Evolutionary conservation across 2,113 vertebrate species (phyloP), one percentile per base, ranked within the genome.

Genomic region (Xenopus borealis): DNA sequence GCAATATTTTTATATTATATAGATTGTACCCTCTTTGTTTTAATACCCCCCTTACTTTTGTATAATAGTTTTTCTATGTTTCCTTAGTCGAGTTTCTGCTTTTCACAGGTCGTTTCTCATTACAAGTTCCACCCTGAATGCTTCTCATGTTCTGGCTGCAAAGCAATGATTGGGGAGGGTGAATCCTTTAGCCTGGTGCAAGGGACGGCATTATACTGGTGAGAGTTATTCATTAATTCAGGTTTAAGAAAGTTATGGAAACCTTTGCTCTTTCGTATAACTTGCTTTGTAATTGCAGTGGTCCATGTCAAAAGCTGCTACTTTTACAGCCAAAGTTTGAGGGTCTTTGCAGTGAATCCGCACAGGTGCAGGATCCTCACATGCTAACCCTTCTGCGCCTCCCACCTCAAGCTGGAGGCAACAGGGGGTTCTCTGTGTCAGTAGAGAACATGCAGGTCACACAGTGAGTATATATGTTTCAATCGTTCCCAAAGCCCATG

Each of bases 71-170:
- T 33, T 27, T 1, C 19, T 12, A 17, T n/a, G 46, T 12, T 10
- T 23, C n/a, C n/a, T n/a, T 8, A 20, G 4, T 7, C 23, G 12
- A 75, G 72, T 79, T 74, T 81, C 72, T 75, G 44, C 53, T 40
- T 88, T 79, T 89, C 78, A 75, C 88, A 98, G 97, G 96, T 98
- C 86, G 96, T 96, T 0, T 95, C 94, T 16, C 95, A 98, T 72
- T 96, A 95, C 90, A 99, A 96, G 85, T 99, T 96, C 83, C 97
- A 99, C 83, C 95, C 97, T 0, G 97, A 99, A 82, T 99, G 97
- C 84, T 99, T 99, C 78, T 93, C 94, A 12, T 98, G 97, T 74
- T 91, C 95, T 87, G 94, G 93, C 84, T 99, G 97, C 89, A 97
- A 91, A 83, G 94, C 95, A 86, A 93, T 97, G 83, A 95, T 99